Conservation (phyloP, 2,113 vertebrate genomes). For the Psettodes erumei region DNA sequence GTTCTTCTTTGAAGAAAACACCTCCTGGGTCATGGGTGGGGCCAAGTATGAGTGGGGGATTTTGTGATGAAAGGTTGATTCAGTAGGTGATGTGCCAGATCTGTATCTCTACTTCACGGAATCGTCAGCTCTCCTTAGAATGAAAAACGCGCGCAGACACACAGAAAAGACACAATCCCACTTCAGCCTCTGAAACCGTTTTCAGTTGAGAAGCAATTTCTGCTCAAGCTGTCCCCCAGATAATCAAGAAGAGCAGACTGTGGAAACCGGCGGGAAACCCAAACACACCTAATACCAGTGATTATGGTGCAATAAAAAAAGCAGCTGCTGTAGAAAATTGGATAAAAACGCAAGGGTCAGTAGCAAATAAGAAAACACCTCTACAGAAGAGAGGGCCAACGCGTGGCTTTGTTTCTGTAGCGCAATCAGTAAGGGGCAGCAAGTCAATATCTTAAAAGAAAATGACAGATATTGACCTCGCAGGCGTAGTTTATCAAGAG, state of each 20-base stretch:
- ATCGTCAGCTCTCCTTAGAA: slow-evolving; percentile 22
- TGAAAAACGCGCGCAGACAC: neutral
- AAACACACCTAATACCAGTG: neutral
- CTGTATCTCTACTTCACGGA: slow-evolving; percentile 11
- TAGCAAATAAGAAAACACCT: slow-evolving; percentile 12
- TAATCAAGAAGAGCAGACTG: neutral
- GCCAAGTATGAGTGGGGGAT: neutral
- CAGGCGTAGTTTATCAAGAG: neutral
- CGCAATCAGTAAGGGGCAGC: neutral
- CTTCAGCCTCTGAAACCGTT: neutral
- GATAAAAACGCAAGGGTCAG: slow-evolving; percentile 13
- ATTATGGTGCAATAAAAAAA: neutral
- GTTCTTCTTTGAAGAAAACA: slow-evolving; percentile 69
- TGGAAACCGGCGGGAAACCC: slow-evolving; percentile 3
- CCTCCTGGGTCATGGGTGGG: neutral
- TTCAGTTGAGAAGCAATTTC: slow-evolving; percentile 3
- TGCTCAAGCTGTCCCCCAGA: neutral
- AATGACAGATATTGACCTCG: neutral
- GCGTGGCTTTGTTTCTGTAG: slow-evolving; percentile 3
- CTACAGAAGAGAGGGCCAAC: neutral
- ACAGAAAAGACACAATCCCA: slow-evolving; percentile 14
- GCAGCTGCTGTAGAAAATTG: slow-evolving; percentile 19
- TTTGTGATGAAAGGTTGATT: slow-evolving; percentile 3
- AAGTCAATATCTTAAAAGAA: neutral
- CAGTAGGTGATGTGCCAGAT: neutral